Evolutionary conservation across 1,140 invertebrate genomes (phyloP).

Genomic region (Protaetia brevitarsis): DNA sequence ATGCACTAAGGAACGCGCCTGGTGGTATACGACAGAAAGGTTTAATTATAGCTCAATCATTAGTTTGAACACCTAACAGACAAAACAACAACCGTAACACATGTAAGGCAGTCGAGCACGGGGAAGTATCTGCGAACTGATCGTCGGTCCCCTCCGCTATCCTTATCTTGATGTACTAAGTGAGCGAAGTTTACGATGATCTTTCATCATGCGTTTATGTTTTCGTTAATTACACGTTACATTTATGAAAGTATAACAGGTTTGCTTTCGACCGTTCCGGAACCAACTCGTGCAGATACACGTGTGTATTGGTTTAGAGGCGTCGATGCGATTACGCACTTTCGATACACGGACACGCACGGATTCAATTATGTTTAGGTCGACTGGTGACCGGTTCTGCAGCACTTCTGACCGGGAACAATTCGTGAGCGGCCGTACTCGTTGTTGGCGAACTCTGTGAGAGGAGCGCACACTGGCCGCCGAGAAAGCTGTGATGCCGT

Average conservation of each 20-base stretch:
- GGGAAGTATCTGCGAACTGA: neutral
- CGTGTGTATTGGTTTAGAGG: neutral
- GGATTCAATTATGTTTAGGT: neutral
- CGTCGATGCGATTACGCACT: too few relatives aligned
- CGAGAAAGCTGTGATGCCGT: constrained; percentile 1
- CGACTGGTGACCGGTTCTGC: constrained; percentile 1
- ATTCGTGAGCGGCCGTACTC: neutral
- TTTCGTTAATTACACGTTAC: too few relatives aligned
- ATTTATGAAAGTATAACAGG: neutral
- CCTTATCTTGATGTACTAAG: neutral
- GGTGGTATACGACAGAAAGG: neutral
- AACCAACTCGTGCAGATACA: neutral
- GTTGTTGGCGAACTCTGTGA: neutral
- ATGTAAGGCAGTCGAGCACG: neutral
- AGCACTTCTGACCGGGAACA: constrained; percentile 3
- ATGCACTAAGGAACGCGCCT: neutral
- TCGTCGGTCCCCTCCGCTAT: neutral
- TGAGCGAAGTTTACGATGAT: neutral
- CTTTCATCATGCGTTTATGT: neutral
- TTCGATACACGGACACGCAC: neutral
- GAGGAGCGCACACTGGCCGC: constrained; percentile 2
- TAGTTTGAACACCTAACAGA: neutral
- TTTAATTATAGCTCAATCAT: constrained; percentile 17
- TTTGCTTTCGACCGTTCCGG: neutral
- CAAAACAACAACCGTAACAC: neutral